These are phyloP conservation scores for Phragmatobia fuliginosa DNA, from an alignment of 2,888 invertebrate species.

Conservation along the genomic window DNA sequence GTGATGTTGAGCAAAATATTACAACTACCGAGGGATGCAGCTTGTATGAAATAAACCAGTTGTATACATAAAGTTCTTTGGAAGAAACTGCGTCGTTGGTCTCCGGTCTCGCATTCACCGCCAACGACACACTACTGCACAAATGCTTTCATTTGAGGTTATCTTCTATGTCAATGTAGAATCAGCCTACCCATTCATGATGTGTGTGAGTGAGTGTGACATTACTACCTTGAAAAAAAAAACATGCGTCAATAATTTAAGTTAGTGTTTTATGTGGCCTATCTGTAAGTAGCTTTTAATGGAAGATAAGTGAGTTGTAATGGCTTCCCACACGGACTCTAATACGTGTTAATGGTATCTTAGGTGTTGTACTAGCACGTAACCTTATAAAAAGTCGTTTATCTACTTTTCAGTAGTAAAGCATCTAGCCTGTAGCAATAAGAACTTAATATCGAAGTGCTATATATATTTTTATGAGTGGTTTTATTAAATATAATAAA, in stretches of 20 bases:
- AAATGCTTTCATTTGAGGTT: no score
- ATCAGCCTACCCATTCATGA: no score
- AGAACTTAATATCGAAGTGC: slow-evolving; percentile 11
- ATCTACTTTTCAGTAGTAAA: not conserved
- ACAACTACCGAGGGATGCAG: no score
- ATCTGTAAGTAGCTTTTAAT: not conserved
- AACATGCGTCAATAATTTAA: not conserved
- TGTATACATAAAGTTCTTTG: not conserved
- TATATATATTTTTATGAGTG: slow-evolving; percentile 11
- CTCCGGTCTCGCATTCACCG: no score
- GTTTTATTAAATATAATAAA: slow-evolving; percentile 9
- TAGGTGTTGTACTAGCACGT: not conserved
- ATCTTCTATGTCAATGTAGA: no score
- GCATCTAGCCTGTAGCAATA: not conserved
- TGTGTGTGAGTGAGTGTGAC: no score
- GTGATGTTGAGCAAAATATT: no score
- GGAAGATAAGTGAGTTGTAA: not conserved
- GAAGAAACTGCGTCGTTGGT: no score
- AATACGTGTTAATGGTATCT: not conserved
- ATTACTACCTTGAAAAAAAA: no score
- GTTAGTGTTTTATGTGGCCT: not conserved
- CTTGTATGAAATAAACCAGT: not conserved
- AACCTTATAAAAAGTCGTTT: not conserved
- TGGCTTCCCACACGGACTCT: not conserved
- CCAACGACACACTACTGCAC: no score